Percentiles rank a stretch among this genome's conserved stretches.
These are phyloP conservation scores for Rhagoletis pomonella DNA, from an alignment of 1,140 invertebrate genomes.

Conservation along the genomic window DNA sequence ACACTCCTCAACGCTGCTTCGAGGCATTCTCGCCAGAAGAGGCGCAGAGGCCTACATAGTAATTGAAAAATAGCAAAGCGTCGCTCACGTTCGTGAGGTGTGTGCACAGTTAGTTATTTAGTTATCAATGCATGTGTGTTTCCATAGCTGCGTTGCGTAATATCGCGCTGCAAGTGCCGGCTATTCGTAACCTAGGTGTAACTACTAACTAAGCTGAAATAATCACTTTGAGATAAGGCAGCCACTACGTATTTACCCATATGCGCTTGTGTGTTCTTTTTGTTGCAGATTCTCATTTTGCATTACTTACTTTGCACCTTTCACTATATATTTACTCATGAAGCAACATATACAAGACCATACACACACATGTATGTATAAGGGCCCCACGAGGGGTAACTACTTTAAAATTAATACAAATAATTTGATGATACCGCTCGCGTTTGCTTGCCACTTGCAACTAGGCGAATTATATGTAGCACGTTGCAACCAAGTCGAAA, in stretches of 20 bases:
- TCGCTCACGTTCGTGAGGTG: not conserved
- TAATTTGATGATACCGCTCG: not conserved
- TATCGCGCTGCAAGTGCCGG: not conserved
- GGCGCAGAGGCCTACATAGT: not conserved
- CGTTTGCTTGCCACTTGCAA: not conserved
- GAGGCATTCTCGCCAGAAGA: not conserved
- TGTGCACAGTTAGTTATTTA: not conserved
- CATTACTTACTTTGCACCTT: not conserved
- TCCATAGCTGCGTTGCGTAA: not conserved
- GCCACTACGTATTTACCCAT: not conserved
- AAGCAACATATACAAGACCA: not conserved
- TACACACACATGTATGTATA: too few relatives aligned
- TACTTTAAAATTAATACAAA: conserved; percentile 22
- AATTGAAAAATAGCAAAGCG: conserved; percentile 35
- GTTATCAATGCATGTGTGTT: conserved; percentile 4
- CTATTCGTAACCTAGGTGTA: not conserved
- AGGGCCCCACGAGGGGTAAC: not conserved
- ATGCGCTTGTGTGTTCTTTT: not conserved
- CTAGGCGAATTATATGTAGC: not conserved
- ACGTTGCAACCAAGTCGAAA: not conserved
- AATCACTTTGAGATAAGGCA: not conserved
- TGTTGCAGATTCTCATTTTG: not conserved
- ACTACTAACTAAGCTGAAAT: not conserved
- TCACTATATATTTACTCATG: not conserved
- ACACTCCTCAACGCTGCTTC: not conserved